Percentiles rank a stretch among this genome's conserved stretches.
Conservation (phyloP, 2,888 invertebrate species). For the Pelosia muscerda region DNA sequence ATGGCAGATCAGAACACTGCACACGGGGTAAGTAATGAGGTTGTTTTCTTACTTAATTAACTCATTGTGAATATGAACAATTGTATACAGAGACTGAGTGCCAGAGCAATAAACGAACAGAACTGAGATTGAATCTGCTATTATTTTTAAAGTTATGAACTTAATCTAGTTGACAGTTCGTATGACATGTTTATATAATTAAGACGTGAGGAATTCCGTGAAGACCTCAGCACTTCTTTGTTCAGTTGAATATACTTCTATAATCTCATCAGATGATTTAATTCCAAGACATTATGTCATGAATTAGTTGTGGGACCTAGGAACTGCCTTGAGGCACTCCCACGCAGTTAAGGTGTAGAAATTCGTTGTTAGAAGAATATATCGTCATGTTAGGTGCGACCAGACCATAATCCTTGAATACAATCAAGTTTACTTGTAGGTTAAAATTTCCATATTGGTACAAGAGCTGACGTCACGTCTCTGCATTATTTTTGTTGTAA, state of each 20-base stretch:
- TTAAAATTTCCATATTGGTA: neutral
- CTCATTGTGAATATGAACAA: conserved; percentile 3
- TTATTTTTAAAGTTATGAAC: neutral
- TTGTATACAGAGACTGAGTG: neutral
- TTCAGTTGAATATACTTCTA: neutral
- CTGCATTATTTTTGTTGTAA: neutral
- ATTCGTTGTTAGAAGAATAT: neutral
- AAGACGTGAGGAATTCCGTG: neutral
- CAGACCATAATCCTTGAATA: neutral
- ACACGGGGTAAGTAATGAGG: neutral
- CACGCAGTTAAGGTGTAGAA: neutral
- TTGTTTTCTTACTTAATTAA: neutral
- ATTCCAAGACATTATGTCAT: neutral
- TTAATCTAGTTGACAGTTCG: neutral
- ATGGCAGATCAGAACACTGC: neutral
- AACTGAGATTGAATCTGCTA: neutral
- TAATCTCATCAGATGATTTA: neutral
- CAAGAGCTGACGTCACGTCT: neutral
- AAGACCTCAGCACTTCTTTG: no score
- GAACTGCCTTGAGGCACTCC: conserved; percentile 1
- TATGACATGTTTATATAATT: neutral
- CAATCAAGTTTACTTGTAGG: neutral
- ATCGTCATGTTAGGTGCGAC: neutral
- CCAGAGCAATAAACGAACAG: neutral
- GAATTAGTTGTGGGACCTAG: conserved; percentile 2